These are phyloP conservation scores for Dicentrarchus labrax DNA, from an alignment of 2,113 vertebrate species.

Conservation along the genomic window DNA sequence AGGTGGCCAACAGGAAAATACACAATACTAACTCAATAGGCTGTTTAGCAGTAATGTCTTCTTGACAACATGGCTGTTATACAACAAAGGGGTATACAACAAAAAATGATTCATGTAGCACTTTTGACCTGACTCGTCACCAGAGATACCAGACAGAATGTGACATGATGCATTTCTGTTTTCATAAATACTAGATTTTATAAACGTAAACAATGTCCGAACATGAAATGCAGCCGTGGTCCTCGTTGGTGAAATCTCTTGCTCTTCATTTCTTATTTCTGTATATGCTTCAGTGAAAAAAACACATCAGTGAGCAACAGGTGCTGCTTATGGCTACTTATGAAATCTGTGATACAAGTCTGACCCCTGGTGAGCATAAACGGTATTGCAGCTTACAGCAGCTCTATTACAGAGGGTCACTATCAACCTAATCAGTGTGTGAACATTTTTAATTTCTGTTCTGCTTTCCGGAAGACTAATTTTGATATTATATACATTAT, in stretches of 20 bases:
- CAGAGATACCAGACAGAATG: background rate
- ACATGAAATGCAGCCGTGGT: background rate
- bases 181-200: background rate
- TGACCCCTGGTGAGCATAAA: conserved; percentile 34
- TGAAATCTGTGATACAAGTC: conserved; percentile 1
- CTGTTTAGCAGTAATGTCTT: too few species aligned
- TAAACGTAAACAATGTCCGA: background rate
- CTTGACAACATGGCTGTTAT: too few species aligned
- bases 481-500: too few species aligned
- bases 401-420: background rate
- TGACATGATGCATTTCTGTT: background rate
- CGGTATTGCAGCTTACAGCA: background rate
- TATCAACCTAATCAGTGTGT: background rate
- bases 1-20: too few species aligned
- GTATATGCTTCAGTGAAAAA: background rate
- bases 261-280: background rate
- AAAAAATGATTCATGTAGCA: background rate
- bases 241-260: too few species aligned
- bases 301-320: background rate
- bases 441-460: background rate
- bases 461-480: background rate
- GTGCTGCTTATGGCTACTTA: too few species aligned
- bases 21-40: too few species aligned
- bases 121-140: background rate
- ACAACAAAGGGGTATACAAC: too few species aligned